These are phyloP conservation scores for Tragopan temminckii DNA, from an alignment of 2,797 vertebrate species.

Conservation along the genomic window DNA sequence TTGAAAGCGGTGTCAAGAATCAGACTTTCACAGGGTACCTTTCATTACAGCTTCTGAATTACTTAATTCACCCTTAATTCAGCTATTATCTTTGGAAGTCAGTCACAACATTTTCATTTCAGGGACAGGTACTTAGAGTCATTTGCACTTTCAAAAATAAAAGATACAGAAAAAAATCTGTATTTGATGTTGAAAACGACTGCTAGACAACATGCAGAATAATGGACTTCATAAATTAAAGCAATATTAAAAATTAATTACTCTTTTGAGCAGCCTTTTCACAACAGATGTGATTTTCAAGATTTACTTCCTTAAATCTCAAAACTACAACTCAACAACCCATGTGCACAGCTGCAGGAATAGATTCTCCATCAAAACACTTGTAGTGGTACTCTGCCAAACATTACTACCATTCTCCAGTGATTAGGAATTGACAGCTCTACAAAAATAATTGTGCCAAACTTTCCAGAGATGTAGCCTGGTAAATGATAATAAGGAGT, in stretches of 20 bases:
- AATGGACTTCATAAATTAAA: neutral
- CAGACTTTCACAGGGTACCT: neutral
- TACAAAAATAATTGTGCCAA: neutral
- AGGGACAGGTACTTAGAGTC: neutral
- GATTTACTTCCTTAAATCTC: neutral
- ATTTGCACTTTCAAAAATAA: neutral
- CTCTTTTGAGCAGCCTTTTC: neutral
- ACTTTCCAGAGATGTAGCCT: neutral
- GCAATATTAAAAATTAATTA: neutral
- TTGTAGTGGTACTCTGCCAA: neutral
- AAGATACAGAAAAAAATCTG: neutral
- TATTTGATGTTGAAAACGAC: neutral
- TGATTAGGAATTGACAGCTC: neutral
- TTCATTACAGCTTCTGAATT: neutral
- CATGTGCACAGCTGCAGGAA: neutral
- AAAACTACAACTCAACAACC: neutral
- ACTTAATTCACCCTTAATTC: neutral
- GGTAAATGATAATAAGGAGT: neutral
- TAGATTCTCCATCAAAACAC: neutral
- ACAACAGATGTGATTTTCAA: neutral
- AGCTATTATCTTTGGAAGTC: neutral
- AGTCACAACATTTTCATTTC: neutral
- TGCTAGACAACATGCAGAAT: neutral
- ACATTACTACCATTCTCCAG: neutral
- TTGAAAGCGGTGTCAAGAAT: constrained; percentile 9